Conservation (phyloP, 2,888 invertebrate genomes). For the Frankliniella intonsa region DNA sequence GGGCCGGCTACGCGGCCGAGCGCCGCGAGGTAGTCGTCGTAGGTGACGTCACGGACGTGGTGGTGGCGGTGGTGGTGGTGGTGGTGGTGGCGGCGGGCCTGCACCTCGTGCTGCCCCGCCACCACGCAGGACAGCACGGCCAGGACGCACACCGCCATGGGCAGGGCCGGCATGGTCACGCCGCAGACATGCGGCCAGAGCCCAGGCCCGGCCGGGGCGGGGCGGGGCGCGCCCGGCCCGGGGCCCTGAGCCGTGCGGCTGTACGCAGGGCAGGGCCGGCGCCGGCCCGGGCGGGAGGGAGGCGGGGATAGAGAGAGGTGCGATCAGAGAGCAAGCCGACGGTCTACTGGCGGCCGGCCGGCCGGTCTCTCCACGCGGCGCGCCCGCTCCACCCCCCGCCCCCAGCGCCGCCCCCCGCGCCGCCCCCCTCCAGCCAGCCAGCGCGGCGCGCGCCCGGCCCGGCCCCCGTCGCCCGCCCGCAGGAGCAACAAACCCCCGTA, state of each 20-base stretch:
- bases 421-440: background rate
- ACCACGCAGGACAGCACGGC: background rate
- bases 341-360: constrained; percentile 2
- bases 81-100: background rate
- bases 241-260: background rate
- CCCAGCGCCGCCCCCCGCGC: background rate
- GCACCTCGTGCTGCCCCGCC: background rate
- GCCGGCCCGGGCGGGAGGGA: background rate
- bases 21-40: background rate
- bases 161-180: background rate
- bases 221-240: background rate
- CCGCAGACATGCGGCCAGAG: too few species aligned
- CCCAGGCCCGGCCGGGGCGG: background rate
- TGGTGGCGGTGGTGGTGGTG: background rate
- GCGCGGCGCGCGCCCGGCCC: background rate
- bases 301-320: background rate
- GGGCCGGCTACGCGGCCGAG: background rate
- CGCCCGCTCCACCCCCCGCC: background rate
- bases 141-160: background rate
- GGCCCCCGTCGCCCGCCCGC: background rate
- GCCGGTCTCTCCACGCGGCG: background rate
- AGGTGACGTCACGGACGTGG: background rate
- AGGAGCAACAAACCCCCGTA: background rate
- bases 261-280: background rate
- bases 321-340: constrained; percentile 21